Base-by-base conservation (phyloP, 1,140 invertebrate species). In the Zaprionus camerounensis region DNA sequence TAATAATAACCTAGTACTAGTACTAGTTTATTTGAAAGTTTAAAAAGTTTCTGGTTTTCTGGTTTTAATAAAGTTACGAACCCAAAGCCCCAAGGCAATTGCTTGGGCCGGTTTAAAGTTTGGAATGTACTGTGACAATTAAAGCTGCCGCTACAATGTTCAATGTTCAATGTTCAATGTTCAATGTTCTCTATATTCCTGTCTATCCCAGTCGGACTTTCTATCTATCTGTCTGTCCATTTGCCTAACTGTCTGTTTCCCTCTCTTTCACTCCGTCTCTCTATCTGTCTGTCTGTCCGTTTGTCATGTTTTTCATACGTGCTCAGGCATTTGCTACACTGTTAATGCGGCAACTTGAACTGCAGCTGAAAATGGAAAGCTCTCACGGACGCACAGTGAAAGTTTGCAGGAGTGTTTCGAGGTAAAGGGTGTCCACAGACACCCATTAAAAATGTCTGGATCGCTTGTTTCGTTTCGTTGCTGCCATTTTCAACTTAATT, bases 401-500 rank as follows among this genome's bases (percentile, higher is more conserved):
- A 88, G 85, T 88, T 82, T 64, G 3, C n/a, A 49, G 31, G 26
- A 28, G 55, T 15, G 31, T 31, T 34, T 4, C 12, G 17, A 13
- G 28, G 13, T 6, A 24, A 31, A 49, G 38, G 31, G 57, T 22
- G 15, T 41, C 22, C 22, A 31, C 11, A 7, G n/a, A 9, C 31
- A 31, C 31, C 57, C 70, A 76, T 76, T 75, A 59, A 71, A 46
- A 76, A 65, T 44, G 73, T 76, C 73, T 76, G 68, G 68, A 76
- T 76, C 68, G 73, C 73, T 76, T 71, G 73, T 76, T 76, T 76
- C 73, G 70, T 5, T 34, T 34, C 31, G 31, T 34, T 34, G 31
- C 74, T 76, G 57, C 76, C 76, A 81, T 74, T 78, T 81, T 78
- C 67, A 84, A 81, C 85, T 84, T 82, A 90, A 88, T 88, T 88